A percentile compares a stretch with the other conserved stretches of the same genome.
phyloP scores from a whole-genome alignment of 1,140 invertebrate genomes.

The Habropoda laboriosa region DNA sequence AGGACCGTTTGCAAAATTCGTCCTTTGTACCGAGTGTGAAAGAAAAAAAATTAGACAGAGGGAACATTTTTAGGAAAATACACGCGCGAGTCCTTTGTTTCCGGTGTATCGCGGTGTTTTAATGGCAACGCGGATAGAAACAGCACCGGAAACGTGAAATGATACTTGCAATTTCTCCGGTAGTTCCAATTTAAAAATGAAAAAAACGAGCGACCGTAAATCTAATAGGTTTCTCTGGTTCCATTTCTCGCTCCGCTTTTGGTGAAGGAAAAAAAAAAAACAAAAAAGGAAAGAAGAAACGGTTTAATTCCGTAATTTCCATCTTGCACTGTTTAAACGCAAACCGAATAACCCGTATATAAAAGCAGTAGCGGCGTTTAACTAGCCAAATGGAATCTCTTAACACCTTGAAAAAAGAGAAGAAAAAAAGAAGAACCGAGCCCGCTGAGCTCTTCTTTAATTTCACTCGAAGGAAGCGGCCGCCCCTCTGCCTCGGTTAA shows the following conservation, averaged over 20 bases:
- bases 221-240: no score
- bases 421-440: not conserved
- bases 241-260: no score
- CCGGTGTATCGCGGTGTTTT: not conserved
- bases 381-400: not conserved
- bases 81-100: not conserved
- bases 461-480: not conserved
- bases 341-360: not conserved
- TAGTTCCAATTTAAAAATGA: no score
- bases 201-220: no score
- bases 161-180: no score
- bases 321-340: not conserved
- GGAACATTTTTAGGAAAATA: not conserved
- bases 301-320: not conserved
- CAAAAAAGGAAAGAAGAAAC: no score
- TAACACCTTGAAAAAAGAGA: not conserved
- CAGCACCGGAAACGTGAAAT: no score
- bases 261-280: no score
- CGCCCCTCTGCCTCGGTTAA: slow-evolving; percentile 11
- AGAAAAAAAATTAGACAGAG: not conserved
- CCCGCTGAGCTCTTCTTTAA: slow-evolving; percentile 3
- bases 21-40: no score
- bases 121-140: not conserved
- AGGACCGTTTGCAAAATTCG: not conserved
- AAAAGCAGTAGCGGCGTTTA: not conserved